Evolutionary conservation across 2,113 vertebrate genomes (phyloP).

Genomic region (Lophura nycthemera): DNA sequence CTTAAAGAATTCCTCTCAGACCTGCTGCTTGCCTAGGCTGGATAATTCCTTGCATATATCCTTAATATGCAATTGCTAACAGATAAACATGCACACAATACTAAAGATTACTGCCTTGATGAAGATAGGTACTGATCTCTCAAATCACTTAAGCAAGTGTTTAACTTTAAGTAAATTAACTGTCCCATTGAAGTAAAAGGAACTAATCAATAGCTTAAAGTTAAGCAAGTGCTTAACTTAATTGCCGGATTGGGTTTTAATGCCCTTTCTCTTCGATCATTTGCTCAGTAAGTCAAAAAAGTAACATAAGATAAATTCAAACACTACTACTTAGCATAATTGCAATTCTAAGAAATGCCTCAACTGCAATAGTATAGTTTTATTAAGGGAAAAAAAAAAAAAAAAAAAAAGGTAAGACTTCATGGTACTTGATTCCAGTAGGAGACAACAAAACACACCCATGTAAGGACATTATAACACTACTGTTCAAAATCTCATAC

Average conservation of each 20-base stretch:
- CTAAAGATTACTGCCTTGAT: not conserved
- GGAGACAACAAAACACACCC: conserved; percentile 1
- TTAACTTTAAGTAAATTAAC: conserved; percentile 50
- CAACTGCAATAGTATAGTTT: not conserved
- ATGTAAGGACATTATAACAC: not conserved
- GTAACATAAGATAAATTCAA: not conserved
- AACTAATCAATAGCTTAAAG: not conserved
- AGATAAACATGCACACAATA: not conserved
- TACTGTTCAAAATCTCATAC: conserved; percentile 52
- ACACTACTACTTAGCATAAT: not conserved
- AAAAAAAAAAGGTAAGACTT: not conserved
- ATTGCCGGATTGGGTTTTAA: conserved; percentile 34
- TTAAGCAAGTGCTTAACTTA: conserved; percentile 21
- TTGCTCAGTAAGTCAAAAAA: not conserved
- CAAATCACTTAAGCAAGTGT: conserved; percentile 49
- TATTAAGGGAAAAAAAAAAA: not conserved
- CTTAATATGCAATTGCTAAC: not conserved
- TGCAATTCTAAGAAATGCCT: not conserved
- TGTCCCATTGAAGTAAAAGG: not conserved
- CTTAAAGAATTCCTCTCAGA: not conserved
- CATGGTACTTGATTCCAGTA: not conserved
- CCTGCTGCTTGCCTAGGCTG: not conserved
- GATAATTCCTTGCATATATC: not conserved
- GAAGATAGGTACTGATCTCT: not conserved
- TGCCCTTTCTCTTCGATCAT: conserved; percentile 32